Percentiles rank a stretch among this genome's conserved stretches.
Conservation (phyloP, 2,888 invertebrate genomes). For the Schrankia costaestrigalis region DNA sequence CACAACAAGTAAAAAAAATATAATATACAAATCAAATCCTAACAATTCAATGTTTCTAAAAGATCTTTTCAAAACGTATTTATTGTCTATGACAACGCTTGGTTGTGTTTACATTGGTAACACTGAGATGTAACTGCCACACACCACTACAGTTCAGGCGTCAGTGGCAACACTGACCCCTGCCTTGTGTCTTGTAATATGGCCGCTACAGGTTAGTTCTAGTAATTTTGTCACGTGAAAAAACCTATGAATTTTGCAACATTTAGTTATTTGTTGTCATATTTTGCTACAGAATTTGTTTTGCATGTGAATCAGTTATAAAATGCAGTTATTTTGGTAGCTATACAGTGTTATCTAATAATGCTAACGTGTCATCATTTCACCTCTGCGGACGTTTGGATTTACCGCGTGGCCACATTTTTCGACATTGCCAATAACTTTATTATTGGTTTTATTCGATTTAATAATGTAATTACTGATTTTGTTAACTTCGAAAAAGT, state of each 20-base stretch:
- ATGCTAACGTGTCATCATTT: conserved; percentile 80
- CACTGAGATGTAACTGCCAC: conserved; percentile 13
- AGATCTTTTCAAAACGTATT: too few species aligned
- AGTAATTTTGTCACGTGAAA: conserved; percentile 78
- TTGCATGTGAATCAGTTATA: conserved; percentile 33
- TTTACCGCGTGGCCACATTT: conserved; percentile 81
- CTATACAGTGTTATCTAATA: conserved; percentile 57
- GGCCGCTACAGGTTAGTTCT: conserved; percentile 87
- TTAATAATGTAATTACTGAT: conserved; percentile 24
- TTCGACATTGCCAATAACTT: conserved; percentile 44
- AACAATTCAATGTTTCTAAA: too few species aligned
- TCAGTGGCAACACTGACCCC: conserved; percentile 72
- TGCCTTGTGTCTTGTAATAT: conserved; percentile 84
- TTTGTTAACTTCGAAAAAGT: conserved; percentile 28
- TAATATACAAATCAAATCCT: too few species aligned
- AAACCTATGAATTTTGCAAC: conserved; percentile 39
- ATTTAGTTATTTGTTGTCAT: conserved; percentile 33
- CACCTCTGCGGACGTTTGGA: conserved; percentile 76
- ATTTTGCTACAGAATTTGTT: conserved; percentile 35
- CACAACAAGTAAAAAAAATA: too few species aligned
- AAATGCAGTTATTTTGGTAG: conserved; percentile 21
- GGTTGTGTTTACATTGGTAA: conserved; percentile 4
- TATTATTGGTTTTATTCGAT: conserved; percentile 36
- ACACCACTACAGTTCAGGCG: conserved; percentile 11
- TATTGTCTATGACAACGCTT: conserved; percentile 1